A percentile compares a stretch with the other conserved stretches of the same genome.
phyloP scores from a whole-genome alignment of 2,888 invertebrate species.

The Cynaeus angustus region DNA sequence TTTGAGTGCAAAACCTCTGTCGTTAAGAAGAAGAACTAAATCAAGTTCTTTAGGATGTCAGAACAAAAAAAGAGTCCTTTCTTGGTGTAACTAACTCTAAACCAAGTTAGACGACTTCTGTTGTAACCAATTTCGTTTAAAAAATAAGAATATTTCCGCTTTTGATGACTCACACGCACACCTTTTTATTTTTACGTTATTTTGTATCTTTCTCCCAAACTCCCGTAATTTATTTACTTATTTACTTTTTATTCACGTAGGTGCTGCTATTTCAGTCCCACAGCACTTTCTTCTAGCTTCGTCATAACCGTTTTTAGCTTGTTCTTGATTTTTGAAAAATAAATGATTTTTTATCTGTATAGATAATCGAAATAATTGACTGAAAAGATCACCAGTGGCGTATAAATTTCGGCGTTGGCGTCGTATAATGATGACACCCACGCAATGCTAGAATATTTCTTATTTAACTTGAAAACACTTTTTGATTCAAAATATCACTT shows the following conservation, averaged over 20 bases:
- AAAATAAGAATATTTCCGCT: too few species aligned
- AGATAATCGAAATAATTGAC: constrained; percentile 34
- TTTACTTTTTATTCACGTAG: constrained; percentile 20
- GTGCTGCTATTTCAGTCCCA: constrained; percentile 18
- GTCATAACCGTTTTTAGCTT: constrained; percentile 10
- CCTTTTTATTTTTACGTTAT: constrained; percentile 5
- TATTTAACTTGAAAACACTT: constrained; percentile 42
- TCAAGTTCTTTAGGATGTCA: too few species aligned
- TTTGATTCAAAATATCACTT: constrained; percentile 17
- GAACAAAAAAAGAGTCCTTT: too few species aligned
- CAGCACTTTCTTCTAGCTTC: neutral
- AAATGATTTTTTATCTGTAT: constrained; percentile 14
- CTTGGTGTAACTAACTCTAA: too few species aligned
- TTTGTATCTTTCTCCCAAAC: neutral
- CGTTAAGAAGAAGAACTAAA: too few species aligned
- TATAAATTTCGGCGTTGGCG: constrained; percentile 45
- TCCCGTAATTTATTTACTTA: constrained; percentile 23
- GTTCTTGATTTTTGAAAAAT: constrained; percentile 4
- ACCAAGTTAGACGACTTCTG: too few species aligned
- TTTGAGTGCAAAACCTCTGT: too few species aligned
- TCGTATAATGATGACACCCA: constrained; percentile 38
- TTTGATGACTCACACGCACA: neutral
- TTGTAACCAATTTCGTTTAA: too few species aligned
- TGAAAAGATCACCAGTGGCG: constrained; percentile 39
- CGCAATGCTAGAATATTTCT: constrained; percentile 42